phyloP scores from a whole-genome alignment of 1,140 invertebrate genomes.

The Aleiodes sp. region DNA sequence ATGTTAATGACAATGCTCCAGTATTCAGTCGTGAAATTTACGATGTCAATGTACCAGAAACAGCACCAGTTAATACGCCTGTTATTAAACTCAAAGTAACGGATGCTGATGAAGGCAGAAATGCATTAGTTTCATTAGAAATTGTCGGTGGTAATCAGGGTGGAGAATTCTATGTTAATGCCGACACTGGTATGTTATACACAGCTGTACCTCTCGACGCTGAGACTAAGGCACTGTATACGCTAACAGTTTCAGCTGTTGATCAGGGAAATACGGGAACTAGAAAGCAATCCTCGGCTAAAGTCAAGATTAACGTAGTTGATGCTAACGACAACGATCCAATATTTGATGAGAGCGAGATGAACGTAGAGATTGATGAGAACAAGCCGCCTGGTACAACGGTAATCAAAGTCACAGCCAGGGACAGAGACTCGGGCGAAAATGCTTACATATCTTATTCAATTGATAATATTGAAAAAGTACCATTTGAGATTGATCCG shows the following conservation, averaged over 20 bases:
- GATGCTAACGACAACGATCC: conserved; percentile 95
- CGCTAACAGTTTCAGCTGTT: conserved; percentile 89
- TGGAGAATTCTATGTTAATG: conserved; percentile 86
- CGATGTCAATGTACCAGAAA: conserved; percentile 87
- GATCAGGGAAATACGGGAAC: conserved; percentile 87
- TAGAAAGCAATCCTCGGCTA: conserved; percentile 86
- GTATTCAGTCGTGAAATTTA: conserved; percentile 90
- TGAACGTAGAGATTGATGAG: conserved; percentile 79
- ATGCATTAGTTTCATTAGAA: conserved; percentile 84
- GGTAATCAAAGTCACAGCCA: conserved; percentile 84
- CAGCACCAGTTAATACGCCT: conserved; percentile 87
- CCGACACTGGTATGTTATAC: conserved; percentile 89
- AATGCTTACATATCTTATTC: conserved; percentile 96
- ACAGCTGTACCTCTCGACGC: conserved; percentile 86
- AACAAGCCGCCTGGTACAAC: conserved; percentile 86
- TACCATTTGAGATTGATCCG: conserved; percentile 96
- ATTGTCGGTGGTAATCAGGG: conserved; percentile 94
- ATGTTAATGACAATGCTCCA: conserved; percentile 86
- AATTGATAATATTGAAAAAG: conserved; percentile 86
- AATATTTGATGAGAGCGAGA: conserved; percentile 78
- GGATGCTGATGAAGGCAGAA: conserved; percentile 84
- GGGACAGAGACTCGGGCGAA: conserved; percentile 90
- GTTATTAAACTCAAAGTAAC: conserved; percentile 86
- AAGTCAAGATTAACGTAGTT: conserved; percentile 86
- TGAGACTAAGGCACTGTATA: conserved; percentile 88